Evolutionary conservation across 2,113 vertebrate species (phyloP), one percentile per base, ranked within the genome.

Genomic region (Phalacrocorax brasilianus): DNA sequence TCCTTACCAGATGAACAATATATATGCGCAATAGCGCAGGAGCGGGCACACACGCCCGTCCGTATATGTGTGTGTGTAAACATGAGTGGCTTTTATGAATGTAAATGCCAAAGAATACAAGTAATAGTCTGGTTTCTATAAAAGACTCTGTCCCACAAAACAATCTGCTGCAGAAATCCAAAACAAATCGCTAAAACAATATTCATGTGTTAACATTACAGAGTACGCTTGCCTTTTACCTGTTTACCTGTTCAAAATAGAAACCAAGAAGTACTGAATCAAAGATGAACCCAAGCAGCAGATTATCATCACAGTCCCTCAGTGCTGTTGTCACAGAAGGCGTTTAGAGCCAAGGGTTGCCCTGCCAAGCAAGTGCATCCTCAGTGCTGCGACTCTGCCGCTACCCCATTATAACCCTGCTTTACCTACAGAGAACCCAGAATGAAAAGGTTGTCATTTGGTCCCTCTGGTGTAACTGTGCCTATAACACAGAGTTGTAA

Each of bases 1-100:
- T 97, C 88, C 90, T 96, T 76, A 71, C 95, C 97, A 95, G 97
- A 97, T 97, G 96, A 96, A 91, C 95, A 89, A 96, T 96, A 96
- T 88, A 95, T 66, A 79, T 88, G 96, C 97, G 96, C 93, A 97
- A 76, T 81, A 75, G 52, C 8, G 3, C 0, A 3, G n/a, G 76
- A 24, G 33, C 38, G 15, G 42, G 45, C 45, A 18, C 45, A 18
- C 45, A 45, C 18, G 19, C 19, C 8, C 8, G 45, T 9, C 4
- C 44, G 45, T 24, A 30, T 11, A 45, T 3, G 40, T 12, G 32
- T 40, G n/a, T 68, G 27, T 67, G 68, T 82, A 95, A 97, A 96
- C 89, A 88, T 80, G 76, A 91, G 92, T 80, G 68, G 66, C 86
- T 94, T 97, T 95, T 92, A 94, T 95, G 97, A 97, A 96, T 97